Base-by-base conservation (phyloP, 2,888 invertebrate species). In the Labia minor region DNA sequence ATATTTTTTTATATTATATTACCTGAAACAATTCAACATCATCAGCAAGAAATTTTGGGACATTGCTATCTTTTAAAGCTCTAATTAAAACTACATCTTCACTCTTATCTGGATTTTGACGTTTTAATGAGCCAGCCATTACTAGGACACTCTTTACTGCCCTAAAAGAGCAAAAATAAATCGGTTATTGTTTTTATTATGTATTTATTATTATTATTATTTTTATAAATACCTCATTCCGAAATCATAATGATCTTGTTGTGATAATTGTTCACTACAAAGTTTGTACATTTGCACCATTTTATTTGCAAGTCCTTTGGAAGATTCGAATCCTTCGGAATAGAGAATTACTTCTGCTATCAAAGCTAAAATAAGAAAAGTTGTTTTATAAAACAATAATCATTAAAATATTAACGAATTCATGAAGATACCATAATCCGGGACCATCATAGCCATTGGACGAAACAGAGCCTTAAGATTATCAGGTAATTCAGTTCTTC, bases 231-330 rank as follows among this genome's bases (percentile, higher is more conserved):
- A 77, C 79, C 80, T 82, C 93, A 95, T 94, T 37, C 91, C 91
- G 73, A 93, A 94, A 77, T 95, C 94, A 74, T 95, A 95, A 74
- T 95, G 94, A 74, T 93, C 89, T 74, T 94, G 94, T 72, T 93
- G 92, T 0, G 92, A 93, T 1, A 95, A 81, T 75, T 94, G 94
- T 75, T 95, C 94, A 72, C 90, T 92, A 73, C 92, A 92, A 3
- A 94, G 79, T 73, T 92, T 92, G 78, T 94, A 94, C 91, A 94
- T 90, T 76, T 92, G 88, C 0, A 91, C 90, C 92, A 94, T 93
- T 77, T 95, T 94, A 74, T 89, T 86, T 0, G 94, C 91, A n/a
- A 95, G 79, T 1, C 85, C 82, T 75, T 87, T 92, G 0, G 93
- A 93, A 0, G 91, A 89, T 75, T 92, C 92, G 74, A 94, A 95